Evolutionary conservation across 2,888 invertebrate genomes (phyloP).

Genomic region (Disparrhopalites patrizii): DNA sequence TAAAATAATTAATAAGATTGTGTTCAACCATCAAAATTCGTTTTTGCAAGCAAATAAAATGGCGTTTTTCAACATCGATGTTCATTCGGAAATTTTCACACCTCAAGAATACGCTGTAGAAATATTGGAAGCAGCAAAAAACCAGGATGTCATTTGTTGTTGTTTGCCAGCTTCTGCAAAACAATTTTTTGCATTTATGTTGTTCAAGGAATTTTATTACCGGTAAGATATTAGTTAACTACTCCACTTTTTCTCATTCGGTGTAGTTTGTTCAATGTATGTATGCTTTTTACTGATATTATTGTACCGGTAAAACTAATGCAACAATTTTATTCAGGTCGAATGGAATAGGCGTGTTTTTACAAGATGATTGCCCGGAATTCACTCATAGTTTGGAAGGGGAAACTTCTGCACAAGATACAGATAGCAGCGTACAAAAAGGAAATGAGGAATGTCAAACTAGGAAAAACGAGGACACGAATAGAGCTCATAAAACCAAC

Average conservation of each 20-base stretch:
- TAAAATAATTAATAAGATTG: no score
- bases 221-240: conserved; percentile 28
- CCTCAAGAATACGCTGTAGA: conserved; percentile 49
- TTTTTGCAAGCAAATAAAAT: no score
- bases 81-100: conserved; percentile 48
- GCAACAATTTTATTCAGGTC: conserved; percentile 28
- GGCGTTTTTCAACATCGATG: conserved; percentile 47
- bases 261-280: neutral
- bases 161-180: conserved; percentile 47
- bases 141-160: conserved; percentile 45
- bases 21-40: no score
- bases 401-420: neutral
- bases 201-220: conserved; percentile 48
- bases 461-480: neutral
- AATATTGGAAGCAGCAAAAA: conserved; percentile 45
- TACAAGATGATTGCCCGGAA: conserved; percentile 35
- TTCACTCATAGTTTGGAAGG: neutral
- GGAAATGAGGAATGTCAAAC: neutral
- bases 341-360: conserved; percentile 43
- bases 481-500: conserved; percentile 25
- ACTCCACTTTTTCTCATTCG: no score
- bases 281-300: neutral
- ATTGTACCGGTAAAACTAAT: neutral
- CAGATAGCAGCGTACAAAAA: neutral
- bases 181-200: conserved; percentile 48